Conservation (phyloP, 2,888 invertebrate genomes). For the Trachelus troglodyta region DNA sequence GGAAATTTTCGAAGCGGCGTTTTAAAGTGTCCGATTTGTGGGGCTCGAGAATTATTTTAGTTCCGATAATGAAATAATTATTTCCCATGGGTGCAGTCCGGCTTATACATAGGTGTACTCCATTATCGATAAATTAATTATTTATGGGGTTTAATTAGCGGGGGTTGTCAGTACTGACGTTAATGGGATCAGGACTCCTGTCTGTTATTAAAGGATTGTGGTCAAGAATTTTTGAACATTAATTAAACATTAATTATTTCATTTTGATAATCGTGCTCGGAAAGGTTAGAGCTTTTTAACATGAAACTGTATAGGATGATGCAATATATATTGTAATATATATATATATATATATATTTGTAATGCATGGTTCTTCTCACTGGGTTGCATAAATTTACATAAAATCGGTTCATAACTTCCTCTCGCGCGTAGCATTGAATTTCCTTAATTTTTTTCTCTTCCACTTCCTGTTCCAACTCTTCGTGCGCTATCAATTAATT, state of each 20-base stretch:
- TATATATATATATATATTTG: no score
- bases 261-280: not conserved
- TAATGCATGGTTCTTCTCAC: no score
- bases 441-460: slow-evolving; percentile 1
- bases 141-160: not conserved
- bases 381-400: slow-evolving; percentile 48
- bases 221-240: not conserved
- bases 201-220: not conserved
- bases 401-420: slow-evolving; percentile 12
- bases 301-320: not conserved
- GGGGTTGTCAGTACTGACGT: not conserved
- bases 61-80: not conserved
- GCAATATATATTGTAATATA: no score
- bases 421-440: not conserved
- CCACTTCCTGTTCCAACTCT: slow-evolving; percentile 7
- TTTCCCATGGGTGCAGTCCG: not conserved
- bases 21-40: not conserved
- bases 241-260: not conserved
- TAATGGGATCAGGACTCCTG: not conserved
- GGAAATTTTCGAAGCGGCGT: not conserved
- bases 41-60: not conserved
- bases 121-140: not conserved
- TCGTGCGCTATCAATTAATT: not conserved
- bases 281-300: not conserved
- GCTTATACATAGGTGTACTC: not conserved